Evolutionary conservation across 2,113 vertebrate genomes (phyloP), one percentile per base, ranked within the genome.

Genomic region (Channa maculata): DNA sequence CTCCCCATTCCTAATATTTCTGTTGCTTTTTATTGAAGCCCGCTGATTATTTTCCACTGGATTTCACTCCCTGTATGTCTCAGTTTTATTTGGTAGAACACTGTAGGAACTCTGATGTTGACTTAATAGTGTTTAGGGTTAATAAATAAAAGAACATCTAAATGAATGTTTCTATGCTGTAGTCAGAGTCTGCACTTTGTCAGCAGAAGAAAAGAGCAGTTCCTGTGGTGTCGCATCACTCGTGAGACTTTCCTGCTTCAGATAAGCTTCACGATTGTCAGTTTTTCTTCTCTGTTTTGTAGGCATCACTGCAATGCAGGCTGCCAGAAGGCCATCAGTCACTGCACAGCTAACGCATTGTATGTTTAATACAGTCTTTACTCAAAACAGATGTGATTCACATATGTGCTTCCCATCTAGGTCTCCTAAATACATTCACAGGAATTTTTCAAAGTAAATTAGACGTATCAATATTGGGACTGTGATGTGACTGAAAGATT

Each of bases 271-370:
- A 77, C 70, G 79, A 73, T 89, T 78, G 71, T 71, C 46, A 72
- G 77, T 72, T 72, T 65, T 73, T 48, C 51, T 33, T 65, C 60
- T 70, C 59, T 73, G 65, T 81, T 3, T 58, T 8, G n/a, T 39
- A 65, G 54, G 34, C 58, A 64, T 81, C 66, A 58, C 77, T 82
- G 84, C 79, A 83, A 13, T 82, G 75, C 80, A 83, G 86, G 14
- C 37, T 79, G 51, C 73, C 68, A 85, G 41, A 59, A n/a, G 52
- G 65, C 71, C 52, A 36, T 77, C 78, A 68, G 46, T 85, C 71
- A 77, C 49, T 71, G 67, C n/a, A 68, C 43, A 69, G 36, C 38
- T 24, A 68, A 48, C 75, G 54, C 41, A 12, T 55, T 49, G 59
- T 24, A 67, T 15, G 51, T 11, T 59, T 52, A 45, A 61, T 41